A percentile compares a stretch with the other conserved stretches of the same genome.
These are phyloP conservation scores for Squalus acanthias DNA, from an alignment of 2,797 vertebrate species.

Conservation along the genomic window DNA sequence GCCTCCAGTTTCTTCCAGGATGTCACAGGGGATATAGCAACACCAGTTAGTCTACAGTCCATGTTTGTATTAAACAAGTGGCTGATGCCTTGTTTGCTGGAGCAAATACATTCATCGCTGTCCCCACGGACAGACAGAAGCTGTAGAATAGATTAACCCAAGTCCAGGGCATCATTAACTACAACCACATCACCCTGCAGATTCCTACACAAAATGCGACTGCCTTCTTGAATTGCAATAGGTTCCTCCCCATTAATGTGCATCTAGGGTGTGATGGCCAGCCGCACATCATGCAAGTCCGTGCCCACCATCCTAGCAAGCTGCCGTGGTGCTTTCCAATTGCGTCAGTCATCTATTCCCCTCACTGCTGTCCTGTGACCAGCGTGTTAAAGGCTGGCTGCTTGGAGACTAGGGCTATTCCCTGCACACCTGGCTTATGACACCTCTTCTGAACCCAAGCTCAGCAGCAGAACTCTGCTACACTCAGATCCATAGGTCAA, in stretches of 20 bases:
- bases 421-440: too few species aligned
- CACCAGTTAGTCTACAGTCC: neutral
- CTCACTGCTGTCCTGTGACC: neutral
- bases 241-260: neutral
- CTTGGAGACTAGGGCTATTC: too few species aligned
- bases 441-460: too few species aligned
- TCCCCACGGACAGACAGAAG: neutral
- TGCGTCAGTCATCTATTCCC: neutral
- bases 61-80: neutral
- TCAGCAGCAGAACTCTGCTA: too few species aligned
- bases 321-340: neutral
- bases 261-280: neutral
- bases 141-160: neutral
- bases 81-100: neutral
- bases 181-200: neutral
- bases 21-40: neutral
- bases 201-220: neutral
- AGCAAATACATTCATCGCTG: neutral
- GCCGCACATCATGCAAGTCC: neutral
- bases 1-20: neutral
- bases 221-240: neutral
- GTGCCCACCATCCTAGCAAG: neutral
- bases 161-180: neutral
- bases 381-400: too few species aligned
- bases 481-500: too few species aligned